Evolutionary conservation across 2,797 vertebrate genomes (phyloP), one percentile per base, ranked within the genome.

Genomic region (Staurois parvus): DNA sequence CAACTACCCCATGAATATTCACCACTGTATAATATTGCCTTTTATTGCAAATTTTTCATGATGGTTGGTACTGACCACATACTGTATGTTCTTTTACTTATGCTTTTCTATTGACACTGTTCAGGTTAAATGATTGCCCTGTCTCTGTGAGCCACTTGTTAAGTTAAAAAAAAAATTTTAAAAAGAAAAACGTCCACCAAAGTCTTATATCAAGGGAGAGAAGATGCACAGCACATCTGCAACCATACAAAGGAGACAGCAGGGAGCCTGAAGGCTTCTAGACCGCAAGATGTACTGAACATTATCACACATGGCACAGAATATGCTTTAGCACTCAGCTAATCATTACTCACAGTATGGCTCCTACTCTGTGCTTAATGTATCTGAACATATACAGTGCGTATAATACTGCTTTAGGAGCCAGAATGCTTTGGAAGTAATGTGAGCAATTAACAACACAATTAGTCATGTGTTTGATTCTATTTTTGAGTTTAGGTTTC

Each of bases 291-390:
- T 30, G 52, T 30, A 66, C 30, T 19, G 56, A 74, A 52, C 48
- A 29, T 81, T 67, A 64, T 59, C 67, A 83, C 81, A 67, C 72
- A 83, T 83, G 59, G 72, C 26, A 75, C 59, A 72, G 45, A 73
- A 72, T 62, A 84, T 66, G 83, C 52, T 79, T 40, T 64, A 72
- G 48, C 26, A 62, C 67, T 32, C 76, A 84, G 52, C 83, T 84
- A 84, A 84, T 72, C 52, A 84, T 84, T 84, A 84, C 48, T 42
- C 75, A 79, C 83, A 79, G 75, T 76, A 72, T 79, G 83, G 48
- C 26, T 84, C 76, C 76, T 79, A 79, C 9, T 72, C 37, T 70
- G 28, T 34, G 28, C 68, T 78, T 37, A 26, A 77, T 72, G 42
- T 79, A 70, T 45, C 68, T 21, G 56, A 84, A 77, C 72, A 52